Conservation (phyloP, 1,140 invertebrate species). For the Gonatopus flavifemur region DNA sequence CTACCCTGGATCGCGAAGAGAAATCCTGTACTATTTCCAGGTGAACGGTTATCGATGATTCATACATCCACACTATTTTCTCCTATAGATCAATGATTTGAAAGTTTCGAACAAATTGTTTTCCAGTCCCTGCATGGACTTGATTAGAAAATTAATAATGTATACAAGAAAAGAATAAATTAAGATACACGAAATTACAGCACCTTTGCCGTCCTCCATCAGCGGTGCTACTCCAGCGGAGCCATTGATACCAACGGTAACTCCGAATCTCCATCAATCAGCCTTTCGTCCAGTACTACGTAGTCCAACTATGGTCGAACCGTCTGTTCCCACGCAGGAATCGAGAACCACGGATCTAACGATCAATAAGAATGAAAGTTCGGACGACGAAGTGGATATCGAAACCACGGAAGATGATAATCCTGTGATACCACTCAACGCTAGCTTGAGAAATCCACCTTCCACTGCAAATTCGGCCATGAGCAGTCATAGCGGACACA, state of each 20-base stretch:
- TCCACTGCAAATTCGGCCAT: slow-evolving; percentile 42
- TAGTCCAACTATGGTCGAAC: slow-evolving; percentile 37
- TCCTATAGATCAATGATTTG: no score
- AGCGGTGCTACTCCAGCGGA: slow-evolving; percentile 39
- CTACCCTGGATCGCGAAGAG: slow-evolving; percentile 64
- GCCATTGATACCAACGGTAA: slow-evolving; percentile 39
- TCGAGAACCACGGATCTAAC: slow-evolving; percentile 17
- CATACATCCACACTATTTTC: no score
- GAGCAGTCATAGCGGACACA: slow-evolving; percentile 46
- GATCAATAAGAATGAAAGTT: slow-evolving; percentile 39
- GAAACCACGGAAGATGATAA: slow-evolving; percentile 53
- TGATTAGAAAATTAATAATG: no score
- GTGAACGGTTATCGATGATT: slow-evolving; percentile 40
- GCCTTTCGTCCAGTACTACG: slow-evolving; percentile 68
- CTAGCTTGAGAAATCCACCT: slow-evolving; percentile 34
- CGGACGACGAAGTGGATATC: slow-evolving; percentile 54
- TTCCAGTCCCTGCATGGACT: no score
- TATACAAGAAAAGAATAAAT: not conserved
- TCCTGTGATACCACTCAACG: slow-evolving; percentile 32
- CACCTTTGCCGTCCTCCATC: slow-evolving; percentile 43
- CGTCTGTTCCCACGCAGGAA: slow-evolving; percentile 22
- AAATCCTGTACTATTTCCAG: slow-evolving; percentile 59
- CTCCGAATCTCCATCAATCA: slow-evolving; percentile 56
- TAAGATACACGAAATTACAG: slow-evolving; percentile 19
- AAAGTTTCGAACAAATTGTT: no score